Base-by-base conservation (phyloP, 2,113 vertebrate species). In the Aspiorhynchus laticeps region DNA sequence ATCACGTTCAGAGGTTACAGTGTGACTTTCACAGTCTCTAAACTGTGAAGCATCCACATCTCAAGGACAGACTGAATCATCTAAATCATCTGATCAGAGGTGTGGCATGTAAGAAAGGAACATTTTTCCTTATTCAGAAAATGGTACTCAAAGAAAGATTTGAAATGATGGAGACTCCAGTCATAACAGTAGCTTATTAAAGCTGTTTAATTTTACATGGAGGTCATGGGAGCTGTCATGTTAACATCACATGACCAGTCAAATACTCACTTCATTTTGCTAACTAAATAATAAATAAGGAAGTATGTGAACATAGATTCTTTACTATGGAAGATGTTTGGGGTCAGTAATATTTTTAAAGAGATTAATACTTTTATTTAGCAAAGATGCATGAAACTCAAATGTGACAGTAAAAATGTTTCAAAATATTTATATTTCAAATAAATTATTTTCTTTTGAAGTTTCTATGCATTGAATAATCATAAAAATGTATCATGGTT, bases 1-100 rank as follows among this genome's bases (percentile, higher is more conserved):
- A 63, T 82, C 80, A n/a, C 59, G 19, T 82, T 85, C 69, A 82
- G 56, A 59, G 80, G 78, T 51, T 74, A 80, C 48, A 76, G 31
- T 38, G 15, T 28, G 21, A 28, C n/a, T n/a, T n/a, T n/a, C n/a
- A 11, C n/a, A 19, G 33, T 83, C 53, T 76, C 51, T 33, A 75
- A 65, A 28, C 15, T 19, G 51, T 73, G 69, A 69, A 51, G 24
- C 41, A 71, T 19, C 26, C 41, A 36, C 10, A 15, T 71, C 28
- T 24, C 43, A 83, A 83, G 41, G 80, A 71, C 63, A 71, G 17
- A 24, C 61, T 48, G 63, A 83, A 81, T 38, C 56, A 46, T 63
- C 38, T 81, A 43, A 69, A 69, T 14, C 26, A 78, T 21, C 26
- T 24, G 79, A 65, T 79, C 28, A 53, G 31, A 79, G 15, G 24